phyloP scores from a whole-genome alignment of 2,113 vertebrate genomes.

The Centropus bengalensis region DNA sequence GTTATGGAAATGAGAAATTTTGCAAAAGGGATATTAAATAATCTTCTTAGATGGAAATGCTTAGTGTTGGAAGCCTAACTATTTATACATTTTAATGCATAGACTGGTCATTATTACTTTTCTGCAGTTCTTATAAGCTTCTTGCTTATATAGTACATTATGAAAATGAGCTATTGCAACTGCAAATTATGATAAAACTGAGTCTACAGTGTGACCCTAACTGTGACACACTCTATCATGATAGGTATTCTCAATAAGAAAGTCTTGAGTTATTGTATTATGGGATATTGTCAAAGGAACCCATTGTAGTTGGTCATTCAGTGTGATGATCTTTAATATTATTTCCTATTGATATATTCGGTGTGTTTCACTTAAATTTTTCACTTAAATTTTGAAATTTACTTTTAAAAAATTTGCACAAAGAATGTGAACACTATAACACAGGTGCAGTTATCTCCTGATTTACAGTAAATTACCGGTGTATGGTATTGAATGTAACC shows the following conservation, averaged over 20 bases:
- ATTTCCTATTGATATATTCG: slow-evolving; percentile 76
- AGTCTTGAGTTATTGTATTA: slow-evolving; percentile 76
- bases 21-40: slow-evolving; percentile 49
- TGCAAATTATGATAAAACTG: slow-evolving; percentile 63
- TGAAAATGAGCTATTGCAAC: slow-evolving; percentile 70
- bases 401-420: slow-evolving; percentile 75
- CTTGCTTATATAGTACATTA: slow-evolving; percentile 70
- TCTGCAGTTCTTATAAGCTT: slow-evolving; percentile 60
- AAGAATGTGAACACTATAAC: slow-evolving; percentile 74
- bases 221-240: slow-evolving; percentile 52
- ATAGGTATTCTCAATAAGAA: slow-evolving; percentile 59
- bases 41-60: slow-evolving; percentile 64
- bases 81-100: slow-evolving; percentile 57
- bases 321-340: slow-evolving; percentile 78
- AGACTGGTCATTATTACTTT: slow-evolving; percentile 66
- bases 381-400: no score
- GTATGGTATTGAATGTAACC: slow-evolving; percentile 79
- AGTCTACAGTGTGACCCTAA: slow-evolving; percentile 54
- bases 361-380: no score
- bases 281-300: slow-evolving; percentile 68
- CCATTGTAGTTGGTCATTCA: slow-evolving; percentile 74
- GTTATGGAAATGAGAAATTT: slow-evolving; percentile 57
- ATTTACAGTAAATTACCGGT: slow-evolving; percentile 81
- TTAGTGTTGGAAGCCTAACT: slow-evolving; percentile 53
- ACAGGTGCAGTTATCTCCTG: slow-evolving; percentile 74